Evolutionary conservation across 2,888 invertebrate genomes (phyloP).

Genomic region (Pseudoips prasinana): DNA sequence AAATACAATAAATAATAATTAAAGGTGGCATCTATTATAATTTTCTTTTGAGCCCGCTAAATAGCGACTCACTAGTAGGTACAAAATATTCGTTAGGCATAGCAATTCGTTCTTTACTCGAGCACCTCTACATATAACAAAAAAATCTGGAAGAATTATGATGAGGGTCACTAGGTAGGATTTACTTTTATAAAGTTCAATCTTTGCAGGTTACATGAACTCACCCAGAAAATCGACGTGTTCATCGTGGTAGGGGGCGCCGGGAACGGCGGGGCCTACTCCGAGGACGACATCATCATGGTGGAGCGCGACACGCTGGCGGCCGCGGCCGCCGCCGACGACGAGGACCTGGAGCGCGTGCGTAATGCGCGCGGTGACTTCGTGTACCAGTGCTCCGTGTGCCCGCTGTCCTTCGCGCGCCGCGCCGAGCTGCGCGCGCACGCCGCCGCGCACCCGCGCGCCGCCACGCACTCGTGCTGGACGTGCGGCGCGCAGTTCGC

Average conservation of each 20-base stretch:
- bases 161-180: too few relatives aligned
- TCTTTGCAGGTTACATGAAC: conserved; percentile 58
- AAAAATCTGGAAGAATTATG: too few relatives aligned
- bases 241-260: conserved; percentile 71
- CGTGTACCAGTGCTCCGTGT: conserved; percentile 70
- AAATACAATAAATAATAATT: too few relatives aligned
- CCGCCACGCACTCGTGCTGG: conserved; percentile 67
- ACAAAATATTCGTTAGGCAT: too few relatives aligned
- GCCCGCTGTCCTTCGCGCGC: conserved; percentile 64
- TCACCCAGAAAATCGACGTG: conserved; percentile 73
- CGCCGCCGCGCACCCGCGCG: conserved; percentile 42
- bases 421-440: conserved; percentile 55
- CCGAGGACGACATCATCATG: conserved; percentile 72
- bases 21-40: too few relatives aligned
- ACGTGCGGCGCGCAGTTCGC: conserved; percentile 66
- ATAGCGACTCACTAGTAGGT: too few relatives aligned
- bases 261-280: conserved; percentile 56
- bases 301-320: conserved; percentile 65
- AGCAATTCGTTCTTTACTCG: too few relatives aligned
- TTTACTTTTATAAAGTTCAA: too few relatives aligned
- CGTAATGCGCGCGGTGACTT: conserved; percentile 59
- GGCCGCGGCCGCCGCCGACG: conserved; percentile 58
- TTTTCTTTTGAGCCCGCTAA: too few relatives aligned
- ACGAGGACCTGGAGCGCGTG: conserved; percentile 53
- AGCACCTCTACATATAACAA: too few relatives aligned